Evolutionary conservation across 2,888 invertebrate genomes (phyloP).

Genomic region (Zelleria hepariella): DNA sequence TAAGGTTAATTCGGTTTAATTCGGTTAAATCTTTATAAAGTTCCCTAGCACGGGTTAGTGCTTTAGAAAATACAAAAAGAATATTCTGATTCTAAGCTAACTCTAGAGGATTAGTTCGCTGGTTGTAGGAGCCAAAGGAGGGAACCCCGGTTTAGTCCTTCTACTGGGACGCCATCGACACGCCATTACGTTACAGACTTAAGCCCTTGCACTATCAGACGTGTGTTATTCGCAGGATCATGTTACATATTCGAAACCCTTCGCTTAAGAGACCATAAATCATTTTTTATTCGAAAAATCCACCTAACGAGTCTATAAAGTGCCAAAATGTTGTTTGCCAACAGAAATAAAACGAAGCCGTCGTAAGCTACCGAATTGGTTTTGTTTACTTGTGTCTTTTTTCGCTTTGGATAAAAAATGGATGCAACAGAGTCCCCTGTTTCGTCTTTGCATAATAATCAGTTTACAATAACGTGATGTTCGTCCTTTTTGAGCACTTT

Average conservation of each 20-base stretch:
- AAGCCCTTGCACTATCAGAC: too few species aligned
- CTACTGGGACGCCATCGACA: not conserved
- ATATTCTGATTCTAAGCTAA: too few species aligned
- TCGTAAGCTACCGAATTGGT: conserved; percentile 51
- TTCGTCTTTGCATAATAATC: not conserved
- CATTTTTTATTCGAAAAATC: conserved; percentile 34
- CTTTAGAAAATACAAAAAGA: too few species aligned
- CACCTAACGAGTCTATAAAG: conserved; percentile 44
- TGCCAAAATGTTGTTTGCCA: conserved; percentile 33
- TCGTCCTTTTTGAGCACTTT: not conserved
- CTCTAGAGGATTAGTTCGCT: not conserved
- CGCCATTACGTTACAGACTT: too few species aligned
- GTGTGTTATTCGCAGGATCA: conserved; percentile 3
- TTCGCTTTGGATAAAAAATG: conserved; percentile 32
- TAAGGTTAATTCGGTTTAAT: too few species aligned
- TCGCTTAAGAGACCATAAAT: conserved; percentile 38
- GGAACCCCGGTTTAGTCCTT: not conserved
- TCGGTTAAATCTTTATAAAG: too few species aligned
- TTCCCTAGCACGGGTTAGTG: too few species aligned
- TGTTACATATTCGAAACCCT: conserved; percentile 12
- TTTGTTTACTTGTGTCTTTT: conserved; percentile 31
- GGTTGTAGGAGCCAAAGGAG: not conserved
- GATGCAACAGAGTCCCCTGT: conserved; percentile 19
- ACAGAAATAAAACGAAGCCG: conserved; percentile 47
- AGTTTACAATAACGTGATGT: not conserved